Evolutionary conservation across 2,113 vertebrate species (phyloP), one percentile per base, ranked within the genome.

Genomic region (Lasiurus borealis): DNA sequence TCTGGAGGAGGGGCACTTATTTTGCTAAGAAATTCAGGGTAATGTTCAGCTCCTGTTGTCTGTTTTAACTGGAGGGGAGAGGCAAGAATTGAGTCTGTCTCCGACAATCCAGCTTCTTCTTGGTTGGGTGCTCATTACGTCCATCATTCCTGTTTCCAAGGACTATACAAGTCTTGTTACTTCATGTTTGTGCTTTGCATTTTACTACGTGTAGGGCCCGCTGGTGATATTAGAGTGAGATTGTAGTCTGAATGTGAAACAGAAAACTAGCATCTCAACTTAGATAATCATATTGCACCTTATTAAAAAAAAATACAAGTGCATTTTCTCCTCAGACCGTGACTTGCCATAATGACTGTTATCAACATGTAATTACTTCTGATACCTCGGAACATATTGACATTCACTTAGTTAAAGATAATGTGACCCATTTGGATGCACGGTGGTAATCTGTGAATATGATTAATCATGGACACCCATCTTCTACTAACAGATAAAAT

Each of bases 341-440:
- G 97, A 98, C 94, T 98, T 98, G 97, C n/a, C 81, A 90, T 97
- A 98, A 98, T 97, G 95, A 97, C 97, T 98, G 90, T 98, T 98
- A 98, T 97, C 98, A 98, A 98, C 97, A 98, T 97, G 94, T 96
- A 98, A 98, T 98, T 98, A 98, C 93, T 97, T 98, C 87, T 95
- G 95, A 97, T 98, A 98, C 96, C 94, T 96, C 97, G 85, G 96
- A 98, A 98, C 95, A 97, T 98, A 98, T 68, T 98, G 98, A 96
- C 92, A 98, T 98, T 98, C 97, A 98, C 98, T 98, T 97, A 98
- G 98, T 98, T 98, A 98, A 98, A 97, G 94, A 97, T 98, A 98
- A 97, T 98, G 85, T 97, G 97, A 95, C 90, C 91, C 96, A 98
- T 98, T 98, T 98, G 85, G 98, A 98, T 98, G 98, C 97, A 97